phyloP scores from a whole-genome alignment of 2,797 vertebrate species.

The Choloepus didactylus region DNA sequence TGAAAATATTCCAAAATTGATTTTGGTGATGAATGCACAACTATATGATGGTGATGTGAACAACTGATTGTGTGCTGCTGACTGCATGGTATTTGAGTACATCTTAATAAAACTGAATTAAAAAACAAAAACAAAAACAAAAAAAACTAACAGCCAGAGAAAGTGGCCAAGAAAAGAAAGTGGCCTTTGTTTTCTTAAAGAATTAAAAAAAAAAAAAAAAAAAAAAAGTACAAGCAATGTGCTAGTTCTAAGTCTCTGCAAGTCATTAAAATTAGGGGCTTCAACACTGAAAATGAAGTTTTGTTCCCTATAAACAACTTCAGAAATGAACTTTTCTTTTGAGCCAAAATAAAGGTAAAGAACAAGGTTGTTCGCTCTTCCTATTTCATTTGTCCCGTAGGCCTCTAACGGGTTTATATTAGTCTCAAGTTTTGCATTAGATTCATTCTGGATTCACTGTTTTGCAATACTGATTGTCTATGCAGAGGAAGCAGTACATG shows the following conservation, averaged over 20 bases:
- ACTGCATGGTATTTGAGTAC: too few species aligned
- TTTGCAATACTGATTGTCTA: not conserved
- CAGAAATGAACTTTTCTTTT: not conserved
- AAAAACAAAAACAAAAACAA: too few species aligned
- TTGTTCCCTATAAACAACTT: not conserved
- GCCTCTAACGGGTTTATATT: not conserved
- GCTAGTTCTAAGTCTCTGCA: not conserved
- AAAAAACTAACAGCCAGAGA: conserved; percentile 52
- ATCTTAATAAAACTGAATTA: too few species aligned
- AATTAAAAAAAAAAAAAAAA: conserved; percentile 61
- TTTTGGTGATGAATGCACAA: too few species aligned
- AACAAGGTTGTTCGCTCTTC: not conserved
- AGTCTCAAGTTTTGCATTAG: not conserved
- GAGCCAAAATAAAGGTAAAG: conserved; percentile 21
- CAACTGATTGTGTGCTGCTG: too few species aligned
- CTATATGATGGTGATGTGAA: too few species aligned
- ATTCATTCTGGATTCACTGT: not conserved
- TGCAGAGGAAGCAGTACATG: not conserved
- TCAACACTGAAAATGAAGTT: not conserved
- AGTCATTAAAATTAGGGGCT: not conserved
- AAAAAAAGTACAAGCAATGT: not conserved
- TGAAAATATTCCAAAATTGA: too few species aligned
- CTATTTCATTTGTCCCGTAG: not conserved
- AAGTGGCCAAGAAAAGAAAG: not conserved
- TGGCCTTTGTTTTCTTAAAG: conserved; percentile 61